Evolutionary conservation across 2,113 vertebrate species (phyloP).

Genomic region (Coracopsis vasa): DNA sequence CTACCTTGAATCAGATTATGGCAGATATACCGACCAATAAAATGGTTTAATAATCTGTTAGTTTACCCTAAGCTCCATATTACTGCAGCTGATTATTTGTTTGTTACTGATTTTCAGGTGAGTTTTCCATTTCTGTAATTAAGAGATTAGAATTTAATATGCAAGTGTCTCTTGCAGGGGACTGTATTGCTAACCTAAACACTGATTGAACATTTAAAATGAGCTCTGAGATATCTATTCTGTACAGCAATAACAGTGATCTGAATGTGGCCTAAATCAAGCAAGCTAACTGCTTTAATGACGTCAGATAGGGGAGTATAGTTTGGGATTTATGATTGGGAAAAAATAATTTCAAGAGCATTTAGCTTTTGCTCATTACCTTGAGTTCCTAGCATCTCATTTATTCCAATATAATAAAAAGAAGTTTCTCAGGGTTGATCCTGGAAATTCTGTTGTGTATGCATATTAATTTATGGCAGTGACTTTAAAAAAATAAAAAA

Average conservation of each 20-base stretch:
- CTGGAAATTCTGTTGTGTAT: neutral
- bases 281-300: neutral
- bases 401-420: neutral
- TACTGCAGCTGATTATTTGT: neutral
- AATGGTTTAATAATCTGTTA: neutral
- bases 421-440: neutral
- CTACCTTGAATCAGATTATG: neutral
- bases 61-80: neutral
- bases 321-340: neutral
- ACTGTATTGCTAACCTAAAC: neutral
- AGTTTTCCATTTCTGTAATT: neutral
- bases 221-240: neutral
- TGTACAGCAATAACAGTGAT: neutral
- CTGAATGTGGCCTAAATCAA: neutral
- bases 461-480: neutral
- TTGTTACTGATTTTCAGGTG: neutral
- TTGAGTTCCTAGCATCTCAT: neutral
- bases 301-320: neutral
- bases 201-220: neutral
- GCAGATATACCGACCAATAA: neutral
- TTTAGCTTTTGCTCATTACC: neutral
- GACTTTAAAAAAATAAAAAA: neutral
- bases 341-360: neutral
- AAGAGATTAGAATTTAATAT: neutral
- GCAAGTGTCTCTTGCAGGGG: neutral